Evolutionary conservation across 1,140 invertebrate genomes (phyloP).

Genomic region (Sarcophaga peregrina): DNA sequence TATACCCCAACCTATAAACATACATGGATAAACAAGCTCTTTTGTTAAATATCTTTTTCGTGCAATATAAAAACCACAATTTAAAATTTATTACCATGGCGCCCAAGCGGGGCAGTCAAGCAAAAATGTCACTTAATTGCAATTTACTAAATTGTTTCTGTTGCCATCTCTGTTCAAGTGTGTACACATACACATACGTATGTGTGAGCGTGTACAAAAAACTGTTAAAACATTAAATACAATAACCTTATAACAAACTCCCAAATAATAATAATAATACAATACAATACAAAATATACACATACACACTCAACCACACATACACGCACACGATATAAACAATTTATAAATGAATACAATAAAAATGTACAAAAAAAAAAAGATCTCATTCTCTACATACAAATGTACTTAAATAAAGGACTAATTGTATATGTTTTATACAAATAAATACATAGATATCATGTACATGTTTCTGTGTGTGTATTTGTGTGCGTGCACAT

Average conservation of each 20-base stretch:
- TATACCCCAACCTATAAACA: neutral
- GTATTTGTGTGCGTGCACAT: conserved; percentile 31
- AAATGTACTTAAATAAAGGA: neutral
- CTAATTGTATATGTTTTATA: conserved; percentile 21
- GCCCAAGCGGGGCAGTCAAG: conserved; percentile 41
- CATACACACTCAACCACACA: neutral
- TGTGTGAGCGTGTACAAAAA: neutral
- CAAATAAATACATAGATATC: neutral
- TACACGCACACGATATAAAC: neutral
- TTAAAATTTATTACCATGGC: conserved; percentile 64
- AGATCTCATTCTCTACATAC: neutral
- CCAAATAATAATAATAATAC: neutral
- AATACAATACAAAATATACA: neutral
- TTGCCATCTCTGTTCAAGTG: neutral
- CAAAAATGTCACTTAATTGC: conserved; percentile 66
- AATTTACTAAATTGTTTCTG: conserved; percentile 65
- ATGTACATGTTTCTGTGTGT: neutral
- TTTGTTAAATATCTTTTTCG: neutral
- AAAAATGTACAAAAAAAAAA: too few relatives aligned
- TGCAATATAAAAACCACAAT: conserved; percentile 55
- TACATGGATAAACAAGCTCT: neutral
- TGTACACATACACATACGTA: too few relatives aligned
- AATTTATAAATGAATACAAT: neutral
- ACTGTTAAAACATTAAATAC: conserved; percentile 35
- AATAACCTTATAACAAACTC: conserved; percentile 34